phyloP scores from a whole-genome alignment of 2,797 vertebrate species.

The Lutjanus campechanus region DNA sequence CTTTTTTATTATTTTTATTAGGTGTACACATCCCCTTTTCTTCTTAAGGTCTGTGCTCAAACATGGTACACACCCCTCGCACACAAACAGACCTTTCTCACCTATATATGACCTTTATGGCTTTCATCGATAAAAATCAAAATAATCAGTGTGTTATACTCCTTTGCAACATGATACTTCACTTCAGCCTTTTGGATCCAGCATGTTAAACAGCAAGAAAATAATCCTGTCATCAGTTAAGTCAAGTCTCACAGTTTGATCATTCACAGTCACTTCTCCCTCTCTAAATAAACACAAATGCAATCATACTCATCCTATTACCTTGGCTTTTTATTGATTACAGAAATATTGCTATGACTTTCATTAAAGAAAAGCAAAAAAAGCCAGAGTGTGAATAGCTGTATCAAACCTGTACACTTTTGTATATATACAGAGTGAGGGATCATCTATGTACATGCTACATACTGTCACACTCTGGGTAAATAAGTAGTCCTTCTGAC shows the following conservation, averaged over 20 bases:
- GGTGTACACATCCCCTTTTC: slow-evolving; percentile 67
- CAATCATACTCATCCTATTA: slow-evolving; percentile 65
- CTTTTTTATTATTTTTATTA: slow-evolving; percentile 53
- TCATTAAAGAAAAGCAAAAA: slow-evolving; percentile 70
- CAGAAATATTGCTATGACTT: slow-evolving; percentile 85
- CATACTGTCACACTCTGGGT: slow-evolving; percentile 79
- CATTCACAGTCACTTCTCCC: slow-evolving; percentile 73
- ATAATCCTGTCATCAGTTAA: slow-evolving; percentile 47
- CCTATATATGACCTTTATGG: slow-evolving; percentile 68
- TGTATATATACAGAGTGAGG: slow-evolving; percentile 79
- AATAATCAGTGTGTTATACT: slow-evolving; percentile 67
- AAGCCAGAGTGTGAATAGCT: slow-evolving; percentile 77
- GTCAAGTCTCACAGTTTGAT: slow-evolving; percentile 78
- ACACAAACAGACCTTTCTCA: slow-evolving; percentile 51
- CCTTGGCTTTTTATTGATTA: slow-evolving; percentile 80
- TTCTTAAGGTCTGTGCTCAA: slow-evolving; percentile 66
- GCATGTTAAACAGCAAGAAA: slow-evolving; percentile 67
- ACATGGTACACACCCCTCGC: slow-evolving; percentile 44
- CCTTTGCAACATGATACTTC: slow-evolving; percentile 51
- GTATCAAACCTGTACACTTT: slow-evolving; percentile 83
- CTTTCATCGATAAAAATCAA: slow-evolving; percentile 75
- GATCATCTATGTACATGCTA: slow-evolving; percentile 84
- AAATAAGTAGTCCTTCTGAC: slow-evolving; percentile 64
- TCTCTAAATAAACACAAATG: slow-evolving; percentile 61
- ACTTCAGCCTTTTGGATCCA: slow-evolving; percentile 66